These are phyloP conservation scores for Thripadectes ignobilis DNA, from an alignment of 2,797 vertebrate genomes.

Conservation along the genomic window DNA sequence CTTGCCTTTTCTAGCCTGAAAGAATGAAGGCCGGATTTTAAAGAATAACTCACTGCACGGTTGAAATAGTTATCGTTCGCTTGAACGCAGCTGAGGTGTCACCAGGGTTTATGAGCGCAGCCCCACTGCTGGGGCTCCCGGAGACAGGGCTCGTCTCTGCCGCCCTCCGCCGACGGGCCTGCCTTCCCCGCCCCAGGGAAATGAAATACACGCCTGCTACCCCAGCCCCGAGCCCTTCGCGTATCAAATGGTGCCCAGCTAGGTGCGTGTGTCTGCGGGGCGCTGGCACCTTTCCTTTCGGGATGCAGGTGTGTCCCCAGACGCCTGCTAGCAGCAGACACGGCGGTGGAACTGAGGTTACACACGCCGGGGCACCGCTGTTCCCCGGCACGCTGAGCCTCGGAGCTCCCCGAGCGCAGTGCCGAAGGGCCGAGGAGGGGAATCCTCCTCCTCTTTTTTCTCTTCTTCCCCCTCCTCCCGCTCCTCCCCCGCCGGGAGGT, in stretches of 20 bases:
- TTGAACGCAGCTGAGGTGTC: background rate
- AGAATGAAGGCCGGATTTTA: background rate
- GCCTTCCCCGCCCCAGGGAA: too few species aligned
- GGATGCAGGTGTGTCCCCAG: background rate
- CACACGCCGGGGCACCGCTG: too few species aligned
- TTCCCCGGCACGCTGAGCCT: background rate
- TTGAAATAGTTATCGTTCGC: background rate
- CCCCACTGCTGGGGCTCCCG: background rate
- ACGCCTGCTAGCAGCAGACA: background rate
- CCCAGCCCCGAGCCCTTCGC: too few species aligned
- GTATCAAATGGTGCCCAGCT: background rate
- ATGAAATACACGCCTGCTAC: too few species aligned
- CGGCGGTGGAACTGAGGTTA: accelerated
- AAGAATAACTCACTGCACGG: background rate
- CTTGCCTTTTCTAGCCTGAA: background rate
- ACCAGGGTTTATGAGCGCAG: background rate
- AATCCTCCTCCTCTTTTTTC: too few species aligned
- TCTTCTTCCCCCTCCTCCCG: too few species aligned
- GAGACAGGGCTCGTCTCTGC: background rate
- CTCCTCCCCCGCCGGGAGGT: accelerated
- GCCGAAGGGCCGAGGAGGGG: background rate
- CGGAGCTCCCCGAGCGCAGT: background rate
- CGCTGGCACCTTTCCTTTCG: too few species aligned
- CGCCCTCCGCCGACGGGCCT: background rate
- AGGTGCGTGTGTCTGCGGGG: background rate